Base-by-base conservation (phyloP, 2,888 invertebrate species). In the Slavum lentiscoides region DNA sequence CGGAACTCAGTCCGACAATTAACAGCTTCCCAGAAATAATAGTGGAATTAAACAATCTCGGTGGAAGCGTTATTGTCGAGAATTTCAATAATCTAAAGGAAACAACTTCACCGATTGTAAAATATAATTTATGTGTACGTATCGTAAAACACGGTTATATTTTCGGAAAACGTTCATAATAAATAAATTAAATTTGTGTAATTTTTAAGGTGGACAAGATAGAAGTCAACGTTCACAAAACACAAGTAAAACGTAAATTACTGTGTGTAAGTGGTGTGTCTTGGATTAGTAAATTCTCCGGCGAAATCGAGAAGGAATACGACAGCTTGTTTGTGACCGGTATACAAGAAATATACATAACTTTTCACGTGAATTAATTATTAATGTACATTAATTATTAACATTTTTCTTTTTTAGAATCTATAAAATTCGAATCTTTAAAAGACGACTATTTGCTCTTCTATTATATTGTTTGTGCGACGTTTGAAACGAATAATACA, bases 391-490 rank as follows among this genome's bases (percentile, higher is more conserved):
- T 39, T 39, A 37, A 37, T 37, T 19, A 0, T 5, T 11, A 30
- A 67, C 21, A 19, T 0, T 30, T 69, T 55, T 30, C 11, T 19
- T 30, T 55, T 68, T 30, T 30, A 69, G 69, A 19, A 19, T 30
- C 30, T 17, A 30, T 69, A 8, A 17, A 30, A 30, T 69, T 69
- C 49, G 19, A 69, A 11, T 53, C 69, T 4, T 55, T 55, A 15
- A 69, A 69, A 69, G 55, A 69, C 9, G 49, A 69, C 6, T 69
- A 55, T 55, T 69, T 69, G 19, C 30, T 55, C 5, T 69, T 69
- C 19, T 69, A 69, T 55, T 69, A 69, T 17, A 69, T 69, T 55
- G 3, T 69, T 30, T 30, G 30, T 55, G 19, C 69, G 5, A 30
- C 30, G 30, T 17, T 69, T 30, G 19, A 8, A 19, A 55, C 7